Evolutionary conservation across 2,888 invertebrate genomes (phyloP).

Genomic region (Chalcis sispes): DNA sequence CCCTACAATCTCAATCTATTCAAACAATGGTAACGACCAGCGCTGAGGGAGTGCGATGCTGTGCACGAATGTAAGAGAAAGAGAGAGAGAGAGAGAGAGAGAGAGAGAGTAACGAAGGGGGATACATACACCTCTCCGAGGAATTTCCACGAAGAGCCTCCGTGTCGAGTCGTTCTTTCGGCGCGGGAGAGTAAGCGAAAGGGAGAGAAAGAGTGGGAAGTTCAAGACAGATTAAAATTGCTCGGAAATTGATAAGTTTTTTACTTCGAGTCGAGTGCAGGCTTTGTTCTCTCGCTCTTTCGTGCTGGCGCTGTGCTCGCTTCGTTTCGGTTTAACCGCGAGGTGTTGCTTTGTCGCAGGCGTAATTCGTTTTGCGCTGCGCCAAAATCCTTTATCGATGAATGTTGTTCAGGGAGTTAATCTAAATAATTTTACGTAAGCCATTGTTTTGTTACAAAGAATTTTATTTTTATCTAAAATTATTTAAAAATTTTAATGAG

Average conservation of each 20-base stretch:
- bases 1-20: conserved; percentile 42
- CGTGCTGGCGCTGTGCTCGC: background rate
- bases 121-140: conserved; percentile 15
- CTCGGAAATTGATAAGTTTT: conserved; percentile 36
- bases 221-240: background rate
- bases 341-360: too few species aligned
- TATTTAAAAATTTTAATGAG: too few species aligned
- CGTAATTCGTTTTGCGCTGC: too few species aligned
- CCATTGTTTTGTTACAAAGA: too few species aligned
- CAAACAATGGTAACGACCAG: conserved; percentile 42
- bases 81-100: conserved; percentile 16
- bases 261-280: too few species aligned
- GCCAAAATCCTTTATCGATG: too few species aligned
- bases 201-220: background rate
- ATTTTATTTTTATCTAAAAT: too few species aligned
- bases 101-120: background rate
- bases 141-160: conserved; percentile 28
- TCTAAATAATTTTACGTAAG: too few species aligned
- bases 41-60: background rate
- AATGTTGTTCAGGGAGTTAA: too few species aligned
- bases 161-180: too few species aligned
- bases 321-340: too few species aligned
- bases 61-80: background rate
- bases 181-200: too few species aligned
- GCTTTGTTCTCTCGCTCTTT: background rate